These are phyloP conservation scores for Mungos mungo DNA, from an alignment of 2,113 vertebrate species.

Conservation along the genomic window DNA sequence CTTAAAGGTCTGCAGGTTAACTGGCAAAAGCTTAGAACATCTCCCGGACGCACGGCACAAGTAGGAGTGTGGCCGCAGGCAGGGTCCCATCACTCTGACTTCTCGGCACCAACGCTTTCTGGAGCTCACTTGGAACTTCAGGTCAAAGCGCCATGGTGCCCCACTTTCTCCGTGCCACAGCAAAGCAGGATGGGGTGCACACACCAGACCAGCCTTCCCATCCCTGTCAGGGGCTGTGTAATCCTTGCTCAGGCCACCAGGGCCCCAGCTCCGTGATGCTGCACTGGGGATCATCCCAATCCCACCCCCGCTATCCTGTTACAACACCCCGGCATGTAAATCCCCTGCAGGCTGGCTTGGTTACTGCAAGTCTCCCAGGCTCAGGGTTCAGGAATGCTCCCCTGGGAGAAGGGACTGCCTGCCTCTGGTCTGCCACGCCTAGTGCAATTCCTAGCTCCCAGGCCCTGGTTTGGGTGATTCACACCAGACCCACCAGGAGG, in stretches of 20 bases:
- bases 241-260: too few species aligned
- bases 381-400: not conserved
- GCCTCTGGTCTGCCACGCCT: not conserved
- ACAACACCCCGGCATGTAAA: rapidly evolving
- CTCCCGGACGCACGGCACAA: not conserved
- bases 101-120: rapidly evolving
- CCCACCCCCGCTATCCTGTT: not conserved
- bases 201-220: not conserved
- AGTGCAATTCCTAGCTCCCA: too few species aligned
- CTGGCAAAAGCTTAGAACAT: not conserved
- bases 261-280: not conserved
- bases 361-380: not conserved
- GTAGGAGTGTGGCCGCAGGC: rapidly evolving
- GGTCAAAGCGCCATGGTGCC: not conserved
- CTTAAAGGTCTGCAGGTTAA: rapidly evolving
- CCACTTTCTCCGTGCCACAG: not conserved
- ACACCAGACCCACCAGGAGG: not conserved
- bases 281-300: too few species aligned
- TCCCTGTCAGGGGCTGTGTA: not conserved
- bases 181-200: too few species aligned
- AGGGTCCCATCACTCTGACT: not conserved
- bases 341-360: too few species aligned
- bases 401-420: not conserved
- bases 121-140: too few species aligned
- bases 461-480: not conserved